phyloP scores from a whole-genome alignment of 2,113 vertebrate species.

The Hymenochirus boettgeri region DNA sequence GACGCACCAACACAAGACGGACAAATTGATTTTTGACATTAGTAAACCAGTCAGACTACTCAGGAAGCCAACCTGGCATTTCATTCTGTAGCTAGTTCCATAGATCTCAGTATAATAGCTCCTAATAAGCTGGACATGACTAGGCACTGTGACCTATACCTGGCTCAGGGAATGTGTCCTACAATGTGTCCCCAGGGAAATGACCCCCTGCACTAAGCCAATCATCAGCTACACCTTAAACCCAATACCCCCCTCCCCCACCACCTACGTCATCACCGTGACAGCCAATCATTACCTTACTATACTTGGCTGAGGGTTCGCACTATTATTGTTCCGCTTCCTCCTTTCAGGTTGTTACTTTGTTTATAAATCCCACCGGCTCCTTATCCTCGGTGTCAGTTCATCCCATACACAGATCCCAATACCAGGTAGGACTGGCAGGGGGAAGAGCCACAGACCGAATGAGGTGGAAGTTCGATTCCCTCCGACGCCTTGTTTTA shows the following conservation, averaged over 20 bases:
- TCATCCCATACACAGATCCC: neutral
- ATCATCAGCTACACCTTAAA: no score
- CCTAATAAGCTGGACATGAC: no score
- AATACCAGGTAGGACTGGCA: neutral
- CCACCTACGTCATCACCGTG: neutral
- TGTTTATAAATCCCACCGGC: slow-evolving; percentile 16
- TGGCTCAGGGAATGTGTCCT: no score
- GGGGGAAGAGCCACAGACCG: neutral
- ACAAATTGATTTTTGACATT: no score
- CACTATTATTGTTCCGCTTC: slow-evolving; percentile 1
- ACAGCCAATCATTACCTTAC: neutral
- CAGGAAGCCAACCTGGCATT: no score
- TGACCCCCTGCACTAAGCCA: no score
- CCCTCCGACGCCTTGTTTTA: neutral
- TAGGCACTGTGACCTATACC: no score
- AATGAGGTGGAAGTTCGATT: slow-evolving; percentile 22
- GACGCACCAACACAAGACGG: no score
- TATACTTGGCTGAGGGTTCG: neutral
- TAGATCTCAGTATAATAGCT: no score
- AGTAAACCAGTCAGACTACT: no score
- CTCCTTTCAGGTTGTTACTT: neutral
- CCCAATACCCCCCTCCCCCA: neutral
- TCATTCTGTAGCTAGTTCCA: no score
- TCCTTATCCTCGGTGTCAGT: neutral
- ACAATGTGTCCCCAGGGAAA: no score